Conservation (phyloP, 2,888 invertebrate genomes). For the Melolontha melolontha region DNA sequence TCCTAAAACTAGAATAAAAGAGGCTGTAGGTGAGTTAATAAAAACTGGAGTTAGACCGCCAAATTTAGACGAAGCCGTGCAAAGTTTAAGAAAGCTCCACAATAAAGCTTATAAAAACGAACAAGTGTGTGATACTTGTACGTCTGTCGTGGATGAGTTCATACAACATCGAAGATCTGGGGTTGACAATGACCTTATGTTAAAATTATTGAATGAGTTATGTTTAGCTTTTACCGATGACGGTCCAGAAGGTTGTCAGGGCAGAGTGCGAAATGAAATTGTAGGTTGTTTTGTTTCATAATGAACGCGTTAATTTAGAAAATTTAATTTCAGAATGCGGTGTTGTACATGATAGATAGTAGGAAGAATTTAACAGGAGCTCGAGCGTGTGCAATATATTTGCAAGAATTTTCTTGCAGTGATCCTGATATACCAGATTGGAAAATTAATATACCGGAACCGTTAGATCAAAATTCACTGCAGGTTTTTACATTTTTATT, state of each 20-base stretch:
- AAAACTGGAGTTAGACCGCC: constrained; percentile 34
- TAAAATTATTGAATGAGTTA: constrained; percentile 48
- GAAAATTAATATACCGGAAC: constrained; percentile 54
- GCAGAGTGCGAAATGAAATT: constrained; percentile 52
- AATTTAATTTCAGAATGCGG: constrained; percentile 68
- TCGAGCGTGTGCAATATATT: constrained; percentile 70
- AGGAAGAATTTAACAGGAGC: constrained; percentile 68
- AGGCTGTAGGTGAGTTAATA: constrained; percentile 38
- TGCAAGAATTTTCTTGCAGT: constrained; percentile 65
- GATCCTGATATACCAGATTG: constrained; percentile 56
- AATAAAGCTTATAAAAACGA: constrained; percentile 39
- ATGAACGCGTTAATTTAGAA: neutral
- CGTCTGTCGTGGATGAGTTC: constrained; percentile 40
- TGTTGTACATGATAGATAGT: constrained; percentile 72
- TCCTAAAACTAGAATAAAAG: constrained; percentile 19
- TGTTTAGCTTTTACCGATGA: constrained; percentile 51
- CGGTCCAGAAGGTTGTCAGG: constrained; percentile 51
- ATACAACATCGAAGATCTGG: constrained; percentile 40
- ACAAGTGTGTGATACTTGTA: constrained; percentile 43
- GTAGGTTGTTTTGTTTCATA: constrained; percentile 47
- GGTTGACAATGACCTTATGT: constrained; percentile 25
- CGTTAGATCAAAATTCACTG: constrained; percentile 2
- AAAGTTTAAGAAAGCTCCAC: constrained; percentile 33
- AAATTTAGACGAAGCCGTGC: constrained; percentile 35
- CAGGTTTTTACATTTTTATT: constrained; percentile 6